Evolutionary conservation across 2,797 vertebrate genomes (phyloP).

Genomic region (Rhabdophis nuchalis): DNA sequence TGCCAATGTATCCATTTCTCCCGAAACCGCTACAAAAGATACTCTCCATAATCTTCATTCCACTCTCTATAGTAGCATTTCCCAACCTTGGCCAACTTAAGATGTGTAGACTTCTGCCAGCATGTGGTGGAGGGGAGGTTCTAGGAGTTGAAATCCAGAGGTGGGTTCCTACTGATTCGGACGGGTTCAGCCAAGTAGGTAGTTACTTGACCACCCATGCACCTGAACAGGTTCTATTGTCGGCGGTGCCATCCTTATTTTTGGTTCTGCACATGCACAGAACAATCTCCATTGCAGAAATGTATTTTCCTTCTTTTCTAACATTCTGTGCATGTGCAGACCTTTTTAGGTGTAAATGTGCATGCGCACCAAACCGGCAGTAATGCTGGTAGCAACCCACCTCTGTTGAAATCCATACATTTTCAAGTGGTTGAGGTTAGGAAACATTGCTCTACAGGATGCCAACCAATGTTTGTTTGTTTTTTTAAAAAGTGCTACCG

Average conservation of each 20-base stretch:
- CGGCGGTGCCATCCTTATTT: too few species aligned
- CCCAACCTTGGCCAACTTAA: not conserved
- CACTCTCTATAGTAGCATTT: not conserved
- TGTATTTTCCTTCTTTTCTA: too few species aligned
- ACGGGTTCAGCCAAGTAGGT: too few species aligned
- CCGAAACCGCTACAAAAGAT: not conserved
- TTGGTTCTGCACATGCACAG: too few species aligned
- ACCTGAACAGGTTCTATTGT: too few species aligned
- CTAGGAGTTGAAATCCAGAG: not conserved
- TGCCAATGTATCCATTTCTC: not conserved
- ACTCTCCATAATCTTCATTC: not conserved
- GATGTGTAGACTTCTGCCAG: not conserved
- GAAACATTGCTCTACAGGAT: not conserved
- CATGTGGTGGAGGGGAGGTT: not conserved
- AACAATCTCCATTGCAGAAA: too few species aligned
- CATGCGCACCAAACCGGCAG: too few species aligned
- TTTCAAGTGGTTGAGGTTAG: not conserved
- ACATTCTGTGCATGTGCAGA: too few species aligned
- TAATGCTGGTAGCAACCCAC: too few species aligned
- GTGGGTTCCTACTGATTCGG: too few species aligned
- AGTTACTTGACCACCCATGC: too few species aligned
- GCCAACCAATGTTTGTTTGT: not conserved
- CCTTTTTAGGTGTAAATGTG: too few species aligned
- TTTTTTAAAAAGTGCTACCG: not conserved
- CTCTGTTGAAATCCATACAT: not conserved